Base-by-base conservation (phyloP, 2,797 vertebrate species). In the Ataeniobius toweri region DNA sequence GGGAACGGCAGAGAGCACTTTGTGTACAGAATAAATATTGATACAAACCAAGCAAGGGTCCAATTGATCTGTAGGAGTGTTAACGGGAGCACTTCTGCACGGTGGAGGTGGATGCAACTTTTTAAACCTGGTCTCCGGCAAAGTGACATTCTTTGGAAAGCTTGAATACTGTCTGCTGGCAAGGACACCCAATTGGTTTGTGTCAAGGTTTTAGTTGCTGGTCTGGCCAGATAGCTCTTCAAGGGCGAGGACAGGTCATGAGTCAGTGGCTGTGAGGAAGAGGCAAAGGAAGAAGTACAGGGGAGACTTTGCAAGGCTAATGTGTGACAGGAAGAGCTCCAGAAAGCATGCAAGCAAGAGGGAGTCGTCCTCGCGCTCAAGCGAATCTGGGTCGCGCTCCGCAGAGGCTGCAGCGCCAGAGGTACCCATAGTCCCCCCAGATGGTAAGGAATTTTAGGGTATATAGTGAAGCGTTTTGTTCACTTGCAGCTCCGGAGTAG, bases 21-120 rank as follows among this genome's bases (percentile, higher is more conserved):
- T 93, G 93, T 92, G 92, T 92, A 89, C 88, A 93, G 92, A 94
- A 95, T 95, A 96, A 96, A 96, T 96, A 95, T 95, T 95, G 95
- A 95, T 94, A 95, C 91, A 93, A 90, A 94, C 85, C 76, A 89
- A 93, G 94, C 93, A 89, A 91, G 88, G 87, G 91, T 93, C 90
- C 89, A 89, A 94, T 95, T 94, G 93, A 95, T 95, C 90, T 67
- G 79, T 72, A 81, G 41, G 83, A 88, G 83, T 82, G 81, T 71
- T 87, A 92, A 90, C 63, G 39, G 84, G 82, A 79, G 88, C 85
- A 74, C 70, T 5, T 59, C 82, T 73, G 70, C 78, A 78, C 82
- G 14, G 51, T 75, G 85, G 75, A 85, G 67, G 78, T 80, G 76
- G 80, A 86, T 72, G 82, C 70, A 73, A 31, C 87, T 74, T 46